Conservation (phyloP, 30 jellyfish, hydroid and myxozoan genomes). For the Rhopilema esculentum region DNA sequence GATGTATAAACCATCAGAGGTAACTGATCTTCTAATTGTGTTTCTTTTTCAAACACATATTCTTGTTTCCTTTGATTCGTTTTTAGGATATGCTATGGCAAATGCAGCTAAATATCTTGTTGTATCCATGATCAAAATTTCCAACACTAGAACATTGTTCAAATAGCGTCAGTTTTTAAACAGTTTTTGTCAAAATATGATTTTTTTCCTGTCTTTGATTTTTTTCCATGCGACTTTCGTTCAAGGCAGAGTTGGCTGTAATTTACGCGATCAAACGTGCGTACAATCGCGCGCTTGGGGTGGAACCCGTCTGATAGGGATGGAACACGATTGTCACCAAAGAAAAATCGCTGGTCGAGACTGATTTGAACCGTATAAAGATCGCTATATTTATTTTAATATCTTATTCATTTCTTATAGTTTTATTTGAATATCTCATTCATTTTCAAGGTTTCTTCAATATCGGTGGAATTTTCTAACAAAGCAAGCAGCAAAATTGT, state of each 20-base stretch:
- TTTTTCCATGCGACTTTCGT: no score
- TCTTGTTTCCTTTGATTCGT: neutral
- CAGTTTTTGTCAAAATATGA: no score
- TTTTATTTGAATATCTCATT: neutral
- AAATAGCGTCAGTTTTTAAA: no score
- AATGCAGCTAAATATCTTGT: neutral
- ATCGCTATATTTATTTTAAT: neutral
- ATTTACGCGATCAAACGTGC: no score
- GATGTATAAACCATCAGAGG: constrained; percentile 5
- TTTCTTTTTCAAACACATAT: neutral
- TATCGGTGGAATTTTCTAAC: constrained; percentile 1
- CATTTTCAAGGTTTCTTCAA: constrained; percentile 19
- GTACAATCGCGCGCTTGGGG: no score
- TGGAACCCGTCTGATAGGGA: no score
- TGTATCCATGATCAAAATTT: no score
- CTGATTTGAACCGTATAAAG: neutral
- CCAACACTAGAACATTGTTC: no score
- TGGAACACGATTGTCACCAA: no score
- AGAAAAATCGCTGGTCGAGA: no score
- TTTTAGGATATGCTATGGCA: neutral
- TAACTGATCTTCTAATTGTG: neutral
- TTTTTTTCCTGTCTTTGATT: no score
- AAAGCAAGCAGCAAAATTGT: neutral
- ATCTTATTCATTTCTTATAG: neutral
- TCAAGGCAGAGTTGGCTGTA: no score